Conservation (phyloP, 1,140 invertebrate species). For the Calliphora vicina region DNA sequence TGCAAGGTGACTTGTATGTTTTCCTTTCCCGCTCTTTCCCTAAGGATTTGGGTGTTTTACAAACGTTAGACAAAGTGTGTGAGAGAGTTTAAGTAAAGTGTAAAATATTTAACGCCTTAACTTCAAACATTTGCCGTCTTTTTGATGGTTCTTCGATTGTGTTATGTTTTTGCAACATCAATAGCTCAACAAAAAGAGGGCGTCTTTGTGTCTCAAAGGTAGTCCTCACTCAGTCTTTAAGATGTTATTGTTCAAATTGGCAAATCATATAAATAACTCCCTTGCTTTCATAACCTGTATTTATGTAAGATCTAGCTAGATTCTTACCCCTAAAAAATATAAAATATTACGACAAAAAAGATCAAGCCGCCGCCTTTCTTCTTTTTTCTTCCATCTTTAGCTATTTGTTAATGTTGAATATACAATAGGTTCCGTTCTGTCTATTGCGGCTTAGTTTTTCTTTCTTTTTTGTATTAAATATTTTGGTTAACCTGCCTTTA, state of each 20-base stretch:
- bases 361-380: neutral
- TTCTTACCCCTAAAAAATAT: neutral
- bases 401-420: neutral
- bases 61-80: neutral
- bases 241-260: neutral
- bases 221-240: neutral
- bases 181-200: neutral
- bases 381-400: neutral
- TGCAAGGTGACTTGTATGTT: neutral
- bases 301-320: neutral
- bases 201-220: conserved; percentile 7
- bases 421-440: conserved; percentile 35
- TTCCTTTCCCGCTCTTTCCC: neutral
- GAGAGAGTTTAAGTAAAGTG: neutral
- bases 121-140: neutral
- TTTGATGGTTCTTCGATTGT: too few species aligned
- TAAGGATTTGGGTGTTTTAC: neutral
- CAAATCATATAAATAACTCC: neutral
- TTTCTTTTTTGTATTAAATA: too few species aligned
- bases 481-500: conserved; percentile 27
- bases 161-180: neutral
- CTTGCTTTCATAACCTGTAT: neutral
- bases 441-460: neutral
- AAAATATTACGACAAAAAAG: neutral
- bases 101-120: neutral